These are phyloP conservation scores for Leptodactylus fallax DNA, from an alignment of 2,797 vertebrate species.

Conservation along the genomic window DNA sequence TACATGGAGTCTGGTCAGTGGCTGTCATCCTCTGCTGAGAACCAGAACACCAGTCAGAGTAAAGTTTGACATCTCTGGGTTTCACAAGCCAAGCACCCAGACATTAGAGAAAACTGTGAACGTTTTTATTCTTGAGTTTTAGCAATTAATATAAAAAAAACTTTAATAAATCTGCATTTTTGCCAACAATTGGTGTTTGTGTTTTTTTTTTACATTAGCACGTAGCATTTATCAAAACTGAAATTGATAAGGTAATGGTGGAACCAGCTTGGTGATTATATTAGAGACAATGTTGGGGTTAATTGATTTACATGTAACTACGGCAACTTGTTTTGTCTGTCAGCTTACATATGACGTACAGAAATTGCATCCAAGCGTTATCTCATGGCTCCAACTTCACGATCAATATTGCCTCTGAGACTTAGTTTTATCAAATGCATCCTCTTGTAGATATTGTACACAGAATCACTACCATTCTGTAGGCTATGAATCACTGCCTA, in stretches of 20 bases:
- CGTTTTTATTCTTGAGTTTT: constrained; percentile 71
- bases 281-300: neutral
- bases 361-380: too few relatives aligned
- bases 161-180: constrained; percentile 76
- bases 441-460: too few relatives aligned
- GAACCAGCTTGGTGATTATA: neutral
- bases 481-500: too few relatives aligned
- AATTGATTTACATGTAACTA: too few relatives aligned
- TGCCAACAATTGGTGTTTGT: constrained; percentile 64
- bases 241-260: neutral
- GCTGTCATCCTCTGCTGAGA: neutral
- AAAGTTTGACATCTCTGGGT: constrained; percentile 20
- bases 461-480: too few relatives aligned
- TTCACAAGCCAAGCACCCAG: constrained; percentile 58
- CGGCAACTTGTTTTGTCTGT: too few relatives aligned
- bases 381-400: too few relatives aligned
- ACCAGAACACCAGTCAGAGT: neutral
- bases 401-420: too few relatives aligned
- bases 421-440: too few relatives aligned
- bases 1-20: neutral
- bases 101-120: constrained; percentile 73
- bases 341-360: too few relatives aligned
- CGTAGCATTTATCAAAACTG: neutral
- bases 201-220: neutral
- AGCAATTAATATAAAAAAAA: constrained; percentile 67